These are phyloP conservation scores for Apotomis capreana DNA, from an alignment of 2,888 invertebrate genomes.

Conservation along the genomic window DNA sequence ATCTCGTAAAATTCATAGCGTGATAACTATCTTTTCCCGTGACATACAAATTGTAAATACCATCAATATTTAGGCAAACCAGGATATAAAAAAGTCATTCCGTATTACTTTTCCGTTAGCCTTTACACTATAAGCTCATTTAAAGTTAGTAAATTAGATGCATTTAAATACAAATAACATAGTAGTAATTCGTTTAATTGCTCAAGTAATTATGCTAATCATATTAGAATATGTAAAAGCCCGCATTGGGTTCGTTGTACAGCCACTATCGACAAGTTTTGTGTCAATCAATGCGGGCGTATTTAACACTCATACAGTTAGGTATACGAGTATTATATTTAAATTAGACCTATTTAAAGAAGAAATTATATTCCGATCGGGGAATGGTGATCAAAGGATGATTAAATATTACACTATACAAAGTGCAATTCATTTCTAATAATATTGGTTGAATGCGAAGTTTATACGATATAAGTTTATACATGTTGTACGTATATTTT, in stretches of 20 bases:
- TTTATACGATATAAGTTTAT: too few relatives aligned
- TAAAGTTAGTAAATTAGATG: slow-evolving; percentile 23
- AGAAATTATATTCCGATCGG: background rate
- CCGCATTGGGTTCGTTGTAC: slow-evolving; percentile 12
- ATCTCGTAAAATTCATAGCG: slow-evolving; percentile 17
- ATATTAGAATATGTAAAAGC: slow-evolving; percentile 34
- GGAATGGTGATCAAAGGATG: too few relatives aligned
- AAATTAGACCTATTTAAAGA: background rate
- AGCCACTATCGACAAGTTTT: slow-evolving; percentile 15
- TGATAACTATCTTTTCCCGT: slow-evolving; percentile 18
- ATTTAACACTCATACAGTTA: slow-evolving; percentile 8
- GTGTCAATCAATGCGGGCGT: slow-evolving; percentile 27
- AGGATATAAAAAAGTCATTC: slow-evolving; percentile 17
- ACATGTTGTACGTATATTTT: too few relatives aligned
- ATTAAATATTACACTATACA: too few relatives aligned
- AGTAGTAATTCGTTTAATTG: slow-evolving; percentile 23
- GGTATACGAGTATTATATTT: too few relatives aligned
- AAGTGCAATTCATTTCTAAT: too few relatives aligned
- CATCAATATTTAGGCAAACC: slow-evolving; percentile 1
- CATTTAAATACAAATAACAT: slow-evolving; percentile 30
- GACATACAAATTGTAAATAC: slow-evolving; percentile 4
- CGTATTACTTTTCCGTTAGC: slow-evolving; percentile 1
- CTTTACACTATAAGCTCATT: slow-evolving; percentile 20
- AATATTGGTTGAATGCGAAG: too few relatives aligned
- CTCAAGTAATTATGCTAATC: slow-evolving; percentile 34